Evolutionary conservation across 2,797 vertebrate species (phyloP).

Genomic region (Mustela erminea): DNA sequence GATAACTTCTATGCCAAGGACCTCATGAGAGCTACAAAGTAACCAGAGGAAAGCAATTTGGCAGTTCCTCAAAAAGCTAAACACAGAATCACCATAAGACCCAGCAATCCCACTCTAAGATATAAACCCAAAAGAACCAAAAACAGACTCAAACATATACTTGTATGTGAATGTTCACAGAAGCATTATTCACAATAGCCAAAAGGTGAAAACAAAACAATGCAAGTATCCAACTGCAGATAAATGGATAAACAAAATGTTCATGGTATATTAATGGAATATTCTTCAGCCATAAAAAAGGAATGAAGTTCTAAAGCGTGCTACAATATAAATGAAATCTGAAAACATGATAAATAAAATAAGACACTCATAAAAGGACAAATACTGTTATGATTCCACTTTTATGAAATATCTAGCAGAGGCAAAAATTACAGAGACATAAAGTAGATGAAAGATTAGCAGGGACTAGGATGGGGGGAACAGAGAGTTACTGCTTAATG

Average conservation of each 20-base stretch:
- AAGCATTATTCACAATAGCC: neutral
- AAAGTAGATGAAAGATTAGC: neutral
- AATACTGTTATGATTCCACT: neutral
- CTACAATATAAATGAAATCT: neutral
- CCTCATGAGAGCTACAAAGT: neutral
- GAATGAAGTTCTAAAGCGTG: neutral
- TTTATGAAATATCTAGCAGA: neutral
- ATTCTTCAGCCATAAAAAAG: slow-evolving; percentile 22
- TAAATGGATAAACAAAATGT: neutral
- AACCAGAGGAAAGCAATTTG: neutral
- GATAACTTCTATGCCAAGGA: slow-evolving; percentile 5
- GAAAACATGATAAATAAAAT: neutral
- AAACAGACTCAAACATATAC: neutral
- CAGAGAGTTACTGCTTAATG: neutral
- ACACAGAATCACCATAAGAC: neutral
- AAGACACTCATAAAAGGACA: neutral
- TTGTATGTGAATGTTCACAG: neutral
- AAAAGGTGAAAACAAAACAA: slow-evolving; percentile 6
- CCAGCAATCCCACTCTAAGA: neutral
- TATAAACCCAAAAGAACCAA: neutral
- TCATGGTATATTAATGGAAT: neutral
- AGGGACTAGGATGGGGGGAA: neutral
- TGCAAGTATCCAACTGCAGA: neutral
- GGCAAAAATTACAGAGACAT: neutral
- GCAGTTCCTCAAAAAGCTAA: neutral